Evolutionary conservation across 2,797 vertebrate species (phyloP).

Genomic region (Catostomus latipinnis): DNA sequence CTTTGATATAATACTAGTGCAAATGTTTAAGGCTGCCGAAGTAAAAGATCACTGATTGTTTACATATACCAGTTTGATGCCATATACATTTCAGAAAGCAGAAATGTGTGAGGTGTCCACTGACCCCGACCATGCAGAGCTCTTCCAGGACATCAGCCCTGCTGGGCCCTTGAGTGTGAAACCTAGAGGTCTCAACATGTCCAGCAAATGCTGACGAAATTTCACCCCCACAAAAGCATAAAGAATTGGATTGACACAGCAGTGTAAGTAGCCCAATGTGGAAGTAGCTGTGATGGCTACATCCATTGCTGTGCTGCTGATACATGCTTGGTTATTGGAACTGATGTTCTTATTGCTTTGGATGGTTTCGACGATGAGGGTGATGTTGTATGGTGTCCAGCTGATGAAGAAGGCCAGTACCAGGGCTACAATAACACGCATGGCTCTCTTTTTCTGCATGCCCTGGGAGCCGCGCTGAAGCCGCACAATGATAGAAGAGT

Average conservation of each 20-base stretch:
- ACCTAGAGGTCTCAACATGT: conserved; percentile 73
- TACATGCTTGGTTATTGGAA: conserved; percentile 61
- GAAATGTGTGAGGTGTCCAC: conserved; percentile 80
- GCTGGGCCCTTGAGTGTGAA: conserved; percentile 67
- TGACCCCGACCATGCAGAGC: conserved; percentile 83
- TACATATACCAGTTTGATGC: neutral
- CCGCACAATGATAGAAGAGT: conserved; percentile 77
- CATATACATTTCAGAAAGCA: conserved; percentile 68
- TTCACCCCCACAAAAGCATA: conserved; percentile 89
- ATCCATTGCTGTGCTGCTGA: conserved; percentile 60
- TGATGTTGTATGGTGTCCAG: conserved; percentile 87
- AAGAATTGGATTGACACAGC: conserved; percentile 88
- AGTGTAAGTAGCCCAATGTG: conserved; percentile 83
- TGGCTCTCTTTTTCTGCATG: conserved; percentile 81
- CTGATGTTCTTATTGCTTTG: conserved; percentile 12
- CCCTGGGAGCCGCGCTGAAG: conserved; percentile 74
- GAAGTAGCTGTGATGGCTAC: conserved; percentile 75
- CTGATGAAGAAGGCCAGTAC: conserved; percentile 85
- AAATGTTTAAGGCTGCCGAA: neutral
- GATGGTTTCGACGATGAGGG: conserved; percentile 78
- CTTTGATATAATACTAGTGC: neutral
- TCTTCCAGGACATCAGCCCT: conserved; percentile 65
- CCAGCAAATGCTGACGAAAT: conserved; percentile 81
- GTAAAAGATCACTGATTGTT: neutral
- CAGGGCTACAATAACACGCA: conserved; percentile 81